Conservation (phyloP, 2,113 vertebrate genomes). For the Stegastes partitus region DNA sequence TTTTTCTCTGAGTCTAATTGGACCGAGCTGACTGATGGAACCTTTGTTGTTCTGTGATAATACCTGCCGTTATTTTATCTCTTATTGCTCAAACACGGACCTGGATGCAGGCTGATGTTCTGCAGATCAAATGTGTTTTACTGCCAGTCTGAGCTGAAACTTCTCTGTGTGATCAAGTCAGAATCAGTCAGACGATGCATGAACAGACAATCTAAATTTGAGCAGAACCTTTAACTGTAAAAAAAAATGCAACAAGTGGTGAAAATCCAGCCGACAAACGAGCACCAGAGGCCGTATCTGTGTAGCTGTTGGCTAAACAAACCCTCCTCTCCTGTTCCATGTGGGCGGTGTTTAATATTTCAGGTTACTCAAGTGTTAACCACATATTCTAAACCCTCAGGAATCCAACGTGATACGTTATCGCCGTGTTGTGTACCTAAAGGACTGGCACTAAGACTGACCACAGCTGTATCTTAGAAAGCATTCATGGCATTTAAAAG, state of each 20-base stretch:
- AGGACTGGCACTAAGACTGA: too few relatives aligned
- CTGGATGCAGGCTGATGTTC: background rate
- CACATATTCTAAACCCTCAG: background rate
- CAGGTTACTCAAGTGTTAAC: background rate
- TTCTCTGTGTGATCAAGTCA: background rate
- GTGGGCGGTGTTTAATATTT: constrained; percentile 29
- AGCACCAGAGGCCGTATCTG: background rate
- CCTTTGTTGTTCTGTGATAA: background rate
- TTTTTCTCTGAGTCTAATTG: background rate
- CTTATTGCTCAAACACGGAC: constrained; percentile 1
- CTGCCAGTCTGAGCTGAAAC: background rate
- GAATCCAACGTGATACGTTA: background rate
- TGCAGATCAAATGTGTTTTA: background rate
- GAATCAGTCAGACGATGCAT: background rate
- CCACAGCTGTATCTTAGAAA: too few relatives aligned
- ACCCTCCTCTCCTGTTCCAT: constrained; percentile 10
- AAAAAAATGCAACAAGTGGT: background rate
- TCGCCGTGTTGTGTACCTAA: background rate
- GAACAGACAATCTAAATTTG: background rate
- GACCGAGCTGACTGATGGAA: background rate
- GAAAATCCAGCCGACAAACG: background rate
- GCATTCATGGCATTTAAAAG: background rate
- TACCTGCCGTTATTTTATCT: too few relatives aligned
- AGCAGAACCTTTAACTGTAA: background rate
- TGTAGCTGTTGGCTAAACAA: constrained; percentile 30